Evolutionary conservation across 2,113 vertebrate species (phyloP).

Genomic region (Pholis gunnellus): DNA sequence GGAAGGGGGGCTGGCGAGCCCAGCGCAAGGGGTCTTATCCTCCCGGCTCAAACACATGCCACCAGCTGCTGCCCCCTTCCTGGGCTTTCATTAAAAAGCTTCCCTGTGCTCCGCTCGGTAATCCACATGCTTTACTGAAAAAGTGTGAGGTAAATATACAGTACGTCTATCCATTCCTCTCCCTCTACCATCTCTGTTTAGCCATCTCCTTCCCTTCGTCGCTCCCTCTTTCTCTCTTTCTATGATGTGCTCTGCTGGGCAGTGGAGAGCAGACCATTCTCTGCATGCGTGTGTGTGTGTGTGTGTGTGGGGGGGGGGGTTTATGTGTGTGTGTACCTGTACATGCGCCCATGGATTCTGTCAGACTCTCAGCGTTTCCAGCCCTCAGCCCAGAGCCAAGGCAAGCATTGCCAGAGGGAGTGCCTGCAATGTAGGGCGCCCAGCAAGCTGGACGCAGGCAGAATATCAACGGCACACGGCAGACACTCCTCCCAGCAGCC

Average conservation of each 20-base stretch:
- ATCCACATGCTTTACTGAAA: constrained; percentile 80
- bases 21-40: constrained; percentile 87
- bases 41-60: constrained; percentile 87
- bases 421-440: constrained; percentile 87
- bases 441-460: constrained; percentile 83
- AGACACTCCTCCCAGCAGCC: constrained; percentile 83
- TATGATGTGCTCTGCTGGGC: constrained; percentile 68
- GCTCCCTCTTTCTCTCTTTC: constrained; percentile 53
- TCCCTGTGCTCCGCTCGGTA: constrained; percentile 80
- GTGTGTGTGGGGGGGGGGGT: constrained; percentile 1
- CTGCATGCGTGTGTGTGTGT: constrained; percentile 29
- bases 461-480: constrained; percentile 86
- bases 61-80: constrained; percentile 88
- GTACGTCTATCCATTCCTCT: constrained; percentile 62
- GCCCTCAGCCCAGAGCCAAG: constrained; percentile 81
- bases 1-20: constrained; percentile 74
- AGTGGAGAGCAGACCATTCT: constrained; percentile 64
- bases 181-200: constrained; percentile 47
- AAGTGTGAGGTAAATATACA: constrained; percentile 77
- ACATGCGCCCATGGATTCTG: constrained; percentile 74
- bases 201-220: constrained; percentile 43
- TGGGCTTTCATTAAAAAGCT: constrained; percentile 86
- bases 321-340: constrained; percentile 69
- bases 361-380: constrained; percentile 79
- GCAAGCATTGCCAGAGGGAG: constrained; percentile 85